Evolutionary conservation across 2,113 vertebrate genomes (phyloP).

Genomic region (Pagrus major): DNA sequence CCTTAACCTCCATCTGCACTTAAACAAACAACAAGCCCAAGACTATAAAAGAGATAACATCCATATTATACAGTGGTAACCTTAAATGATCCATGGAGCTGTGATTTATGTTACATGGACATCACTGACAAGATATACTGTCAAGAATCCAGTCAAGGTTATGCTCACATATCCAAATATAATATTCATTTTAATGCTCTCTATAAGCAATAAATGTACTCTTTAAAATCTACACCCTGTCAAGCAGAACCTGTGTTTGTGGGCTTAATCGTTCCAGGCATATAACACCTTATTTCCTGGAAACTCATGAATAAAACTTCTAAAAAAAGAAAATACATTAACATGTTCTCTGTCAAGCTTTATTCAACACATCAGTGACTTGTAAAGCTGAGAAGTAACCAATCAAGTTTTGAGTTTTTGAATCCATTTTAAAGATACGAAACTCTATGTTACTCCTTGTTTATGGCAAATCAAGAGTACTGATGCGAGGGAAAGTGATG

Average conservation of each 20-base stretch:
- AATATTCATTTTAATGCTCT: constrained; percentile 2
- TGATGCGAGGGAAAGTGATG: not conserved
- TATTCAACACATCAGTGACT: not conserved
- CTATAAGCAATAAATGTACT: constrained; percentile 7
- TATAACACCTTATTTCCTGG: not conserved
- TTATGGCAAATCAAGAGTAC: not conserved
- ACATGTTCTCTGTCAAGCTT: not conserved
- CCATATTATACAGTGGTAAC: constrained; percentile 44
- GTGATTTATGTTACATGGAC: constrained; percentile 38
- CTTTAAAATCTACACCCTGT: constrained; percentile 21
- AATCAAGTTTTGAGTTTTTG: too few relatives aligned
- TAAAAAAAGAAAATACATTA: not conserved
- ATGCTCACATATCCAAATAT: constrained; percentile 16
- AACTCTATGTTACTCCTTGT: not conserved
- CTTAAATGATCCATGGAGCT: constrained; percentile 62
- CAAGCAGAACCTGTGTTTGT: constrained; percentile 18
- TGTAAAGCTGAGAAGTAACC: not conserved
- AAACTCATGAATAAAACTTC: constrained; percentile 11
- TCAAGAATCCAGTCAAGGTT: constrained; percentile 12
- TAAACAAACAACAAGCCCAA: constrained; percentile 41
- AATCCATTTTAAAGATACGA: too few relatives aligned
- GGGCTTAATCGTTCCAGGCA: constrained; percentile 7
- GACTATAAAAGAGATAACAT: constrained; percentile 63
- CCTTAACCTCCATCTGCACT: constrained; percentile 37
- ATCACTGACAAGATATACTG: constrained; percentile 32